Evolutionary conservation across 2,797 vertebrate species (phyloP).

Genomic region (Danio jaintianensis): DNA sequence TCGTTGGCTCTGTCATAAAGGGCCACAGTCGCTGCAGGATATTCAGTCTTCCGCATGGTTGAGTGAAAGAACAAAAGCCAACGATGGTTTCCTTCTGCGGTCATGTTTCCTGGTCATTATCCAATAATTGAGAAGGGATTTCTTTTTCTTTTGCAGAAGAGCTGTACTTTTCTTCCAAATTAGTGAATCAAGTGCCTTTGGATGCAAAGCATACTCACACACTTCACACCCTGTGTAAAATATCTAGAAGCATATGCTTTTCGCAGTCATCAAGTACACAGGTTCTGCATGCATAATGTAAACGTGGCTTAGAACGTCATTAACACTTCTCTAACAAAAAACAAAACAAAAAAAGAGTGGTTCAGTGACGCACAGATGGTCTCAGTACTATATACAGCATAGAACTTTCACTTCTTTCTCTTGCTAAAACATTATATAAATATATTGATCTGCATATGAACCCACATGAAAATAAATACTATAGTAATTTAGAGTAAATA

Average conservation of each 20-base stretch:
- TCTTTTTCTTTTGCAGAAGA: constrained; percentile 4
- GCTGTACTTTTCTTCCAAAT: not conserved
- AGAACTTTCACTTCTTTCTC: too few species aligned
- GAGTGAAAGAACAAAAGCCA: not conserved
- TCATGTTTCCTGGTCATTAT: constrained; percentile 40
- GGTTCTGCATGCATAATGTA: constrained; percentile 2
- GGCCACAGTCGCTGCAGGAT: constrained; percentile 6
- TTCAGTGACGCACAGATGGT: too few species aligned
- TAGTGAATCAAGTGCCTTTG: constrained; percentile 14
- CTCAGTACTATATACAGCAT: too few species aligned
- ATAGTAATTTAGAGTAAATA: too few species aligned
- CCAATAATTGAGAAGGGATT: constrained; percentile 8
- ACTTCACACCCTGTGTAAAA: constrained; percentile 24
- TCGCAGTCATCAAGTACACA: constrained; percentile 5
- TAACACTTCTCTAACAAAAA: not conserved
- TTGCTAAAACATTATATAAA: too few species aligned
- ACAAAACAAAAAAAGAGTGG: too few species aligned
- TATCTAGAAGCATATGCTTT: constrained; percentile 2
- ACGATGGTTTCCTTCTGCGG: not conserved
- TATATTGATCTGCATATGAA: too few species aligned
- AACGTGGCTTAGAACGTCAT: not conserved
- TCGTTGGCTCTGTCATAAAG: constrained; percentile 29
- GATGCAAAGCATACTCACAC: constrained; percentile 6
- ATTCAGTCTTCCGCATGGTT: not conserved
- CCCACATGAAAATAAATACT: too few species aligned